Evolutionary conservation across 2,113 vertebrate genomes (phyloP), one percentile per base, ranked within the genome.

Genomic region (Halichoeres trimaculatus): DNA sequence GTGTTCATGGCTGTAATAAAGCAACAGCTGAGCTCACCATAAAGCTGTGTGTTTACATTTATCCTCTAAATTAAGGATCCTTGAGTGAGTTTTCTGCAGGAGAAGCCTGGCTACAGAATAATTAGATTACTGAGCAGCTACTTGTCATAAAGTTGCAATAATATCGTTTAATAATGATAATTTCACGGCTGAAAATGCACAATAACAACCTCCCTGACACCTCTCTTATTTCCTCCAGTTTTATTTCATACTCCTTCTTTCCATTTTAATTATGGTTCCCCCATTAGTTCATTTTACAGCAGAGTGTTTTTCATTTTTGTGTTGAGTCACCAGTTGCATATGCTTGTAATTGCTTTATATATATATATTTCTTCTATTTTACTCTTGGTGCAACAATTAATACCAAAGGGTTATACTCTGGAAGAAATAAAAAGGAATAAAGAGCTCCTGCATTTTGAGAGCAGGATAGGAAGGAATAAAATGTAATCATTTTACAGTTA

Each of bases 71-170:
- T 72, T 22, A 40, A 61, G 8, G 19, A 12, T 30, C 38, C 10
- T 64, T 40, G 16, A 63, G n/a, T 63, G 34, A 58, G 11, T 38
- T 58, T 51, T 30, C 40, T 8, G 60, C 54, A 41, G 20, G 4
- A 5, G 45, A 53, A 22, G 47, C 20, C 45, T 24, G 35, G 10
- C 26, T 75, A 48, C 50, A 48, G 38, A 66, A 17, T 50, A 66
- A 57, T 30, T 66, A 5, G 41, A 81, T 72, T 30, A 57, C 38
- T 65, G 13, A 41, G 57, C 30, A 61, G 20, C 35, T 64, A 13
- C 24, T 16, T 54, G 13, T 55, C 67, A 73, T 64, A 62, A 82
- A 62, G 23, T 51, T 40, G 13, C 24, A 34, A 43, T 58, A 67
- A 66, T 36, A 53, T 19, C 0, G 7, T 52, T 52, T 24, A 34